Percentiles rank a stretch among this genome's conserved stretches.
Evolutionary conservation across 2,797 vertebrate genomes (phyloP).

Genomic region (Onychomys torridus): DNA sequence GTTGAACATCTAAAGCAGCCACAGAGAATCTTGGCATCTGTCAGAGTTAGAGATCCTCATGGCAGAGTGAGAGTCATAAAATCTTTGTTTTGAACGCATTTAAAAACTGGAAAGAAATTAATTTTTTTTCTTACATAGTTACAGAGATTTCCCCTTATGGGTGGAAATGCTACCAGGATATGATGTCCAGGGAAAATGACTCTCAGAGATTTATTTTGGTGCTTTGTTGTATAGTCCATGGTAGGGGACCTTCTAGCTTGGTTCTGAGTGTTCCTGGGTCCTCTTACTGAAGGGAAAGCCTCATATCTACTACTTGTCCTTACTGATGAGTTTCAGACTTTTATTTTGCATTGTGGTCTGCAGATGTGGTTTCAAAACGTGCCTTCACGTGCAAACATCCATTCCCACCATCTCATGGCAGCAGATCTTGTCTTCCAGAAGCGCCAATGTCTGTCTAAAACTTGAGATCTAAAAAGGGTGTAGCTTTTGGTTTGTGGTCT

Average conservation of each 20-base stretch:
- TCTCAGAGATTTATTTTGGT: not conserved
- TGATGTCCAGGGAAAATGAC: conserved; percentile 37
- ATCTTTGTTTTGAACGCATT: conserved; percentile 77
- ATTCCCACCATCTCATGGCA: conserved; percentile 26
- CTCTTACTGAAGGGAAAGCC: not conserved
- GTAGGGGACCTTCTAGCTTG: not conserved
- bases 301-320: not conserved
- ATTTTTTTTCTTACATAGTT: conserved; percentile 62
- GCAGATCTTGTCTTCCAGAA: conserved; percentile 46
- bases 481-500: conserved; percentile 70
- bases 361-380: not conserved
- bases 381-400: not conserved
- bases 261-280: not conserved
- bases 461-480: conserved; percentile 58
- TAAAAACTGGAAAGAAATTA: conserved; percentile 76
- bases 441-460: conserved; percentile 28
- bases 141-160: conserved; percentile 66
- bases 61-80: conserved; percentile 74
- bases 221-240: not conserved
- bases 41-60: conserved; percentile 75
- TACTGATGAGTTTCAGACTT: not conserved
- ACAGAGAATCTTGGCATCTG: conserved; percentile 75
- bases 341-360: not conserved
- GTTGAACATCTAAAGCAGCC: conserved; percentile 72
- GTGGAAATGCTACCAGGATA: conserved; percentile 61